Conservation (phyloP, 2,113 vertebrate species). For the Enhydra lutris region DNA sequence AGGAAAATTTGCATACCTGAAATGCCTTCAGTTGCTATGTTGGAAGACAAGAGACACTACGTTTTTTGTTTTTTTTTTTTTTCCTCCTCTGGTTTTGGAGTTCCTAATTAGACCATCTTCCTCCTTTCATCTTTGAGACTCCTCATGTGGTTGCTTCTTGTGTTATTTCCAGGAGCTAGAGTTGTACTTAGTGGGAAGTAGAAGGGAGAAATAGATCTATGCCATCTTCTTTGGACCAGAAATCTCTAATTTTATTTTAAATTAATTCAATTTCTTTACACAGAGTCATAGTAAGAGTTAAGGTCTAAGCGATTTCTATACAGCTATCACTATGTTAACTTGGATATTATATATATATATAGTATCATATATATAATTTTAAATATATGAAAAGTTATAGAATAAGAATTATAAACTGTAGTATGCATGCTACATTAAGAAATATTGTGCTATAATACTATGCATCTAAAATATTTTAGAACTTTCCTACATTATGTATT, state of each 20-base stretch:
- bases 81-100: background rate
- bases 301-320: background rate
- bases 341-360: background rate
- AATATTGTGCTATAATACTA: background rate
- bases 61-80: too few species aligned
- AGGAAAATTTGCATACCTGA: background rate
- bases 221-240: background rate
- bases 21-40: background rate
- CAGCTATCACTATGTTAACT: background rate
- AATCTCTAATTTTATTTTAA: background rate
- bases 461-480: background rate
- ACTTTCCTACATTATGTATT: background rate
- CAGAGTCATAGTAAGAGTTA: background rate
- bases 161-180: background rate
- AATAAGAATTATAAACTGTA: background rate
- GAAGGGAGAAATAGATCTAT: background rate
- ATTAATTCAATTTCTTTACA: background rate
- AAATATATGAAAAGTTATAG: background rate
- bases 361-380: background rate
- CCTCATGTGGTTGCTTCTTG: background rate
- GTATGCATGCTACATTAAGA: background rate
- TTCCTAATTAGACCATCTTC: background rate
- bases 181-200: background rate
- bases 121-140: background rate
- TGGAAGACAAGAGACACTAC: background rate